Evolutionary conservation across 1,140 invertebrate species (phyloP).

Genomic region (Bombus pyrosoma): DNA sequence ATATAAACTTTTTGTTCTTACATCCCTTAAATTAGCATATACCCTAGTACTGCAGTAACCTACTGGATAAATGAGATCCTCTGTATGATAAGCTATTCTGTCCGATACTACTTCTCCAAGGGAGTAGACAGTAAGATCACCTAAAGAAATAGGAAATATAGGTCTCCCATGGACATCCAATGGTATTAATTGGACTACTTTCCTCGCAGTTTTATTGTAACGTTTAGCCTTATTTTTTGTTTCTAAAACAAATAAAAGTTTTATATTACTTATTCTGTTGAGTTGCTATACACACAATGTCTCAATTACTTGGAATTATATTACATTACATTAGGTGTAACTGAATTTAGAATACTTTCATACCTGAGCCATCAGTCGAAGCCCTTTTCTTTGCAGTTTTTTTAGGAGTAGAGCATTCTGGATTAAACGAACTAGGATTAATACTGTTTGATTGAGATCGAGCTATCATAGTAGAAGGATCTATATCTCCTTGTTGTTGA

Average conservation of each 20-base stretch:
- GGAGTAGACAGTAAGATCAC: slow-evolving; percentile 89
- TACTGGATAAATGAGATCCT: slow-evolving; percentile 90
- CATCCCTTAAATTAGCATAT: slow-evolving; percentile 89
- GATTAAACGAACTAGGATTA: slow-evolving; percentile 66
- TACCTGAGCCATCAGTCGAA: slow-evolving; percentile 67
- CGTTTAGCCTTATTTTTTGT: slow-evolving; percentile 74
- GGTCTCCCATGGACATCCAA: slow-evolving; percentile 87
- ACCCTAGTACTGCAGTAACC: slow-evolving; percentile 91
- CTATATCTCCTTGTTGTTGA: slow-evolving; percentile 85
- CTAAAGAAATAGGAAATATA: slow-evolving; percentile 89
- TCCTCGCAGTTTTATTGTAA: slow-evolving; percentile 70
- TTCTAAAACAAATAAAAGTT: slow-evolving; percentile 60
- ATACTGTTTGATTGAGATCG: slow-evolving; percentile 73
- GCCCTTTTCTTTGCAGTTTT: slow-evolving; percentile 76
- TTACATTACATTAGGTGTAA: background rate
- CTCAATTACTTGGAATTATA: background rate
- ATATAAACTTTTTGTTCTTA: slow-evolving; percentile 89
- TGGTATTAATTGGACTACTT: slow-evolving; percentile 85
- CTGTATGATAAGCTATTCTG: slow-evolving; percentile 87
- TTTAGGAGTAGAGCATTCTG: slow-evolving; percentile 69
- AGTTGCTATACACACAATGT: background rate
- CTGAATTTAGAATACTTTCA: background rate
- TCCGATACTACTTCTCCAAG: slow-evolving; percentile 90
- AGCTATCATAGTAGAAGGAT: slow-evolving; percentile 72
- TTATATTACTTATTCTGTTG: background rate